Evolutionary conservation across 2,888 invertebrate genomes (phyloP), one percentile per base, ranked within the genome.

Genomic region (Ephialtes manifestator): DNA sequence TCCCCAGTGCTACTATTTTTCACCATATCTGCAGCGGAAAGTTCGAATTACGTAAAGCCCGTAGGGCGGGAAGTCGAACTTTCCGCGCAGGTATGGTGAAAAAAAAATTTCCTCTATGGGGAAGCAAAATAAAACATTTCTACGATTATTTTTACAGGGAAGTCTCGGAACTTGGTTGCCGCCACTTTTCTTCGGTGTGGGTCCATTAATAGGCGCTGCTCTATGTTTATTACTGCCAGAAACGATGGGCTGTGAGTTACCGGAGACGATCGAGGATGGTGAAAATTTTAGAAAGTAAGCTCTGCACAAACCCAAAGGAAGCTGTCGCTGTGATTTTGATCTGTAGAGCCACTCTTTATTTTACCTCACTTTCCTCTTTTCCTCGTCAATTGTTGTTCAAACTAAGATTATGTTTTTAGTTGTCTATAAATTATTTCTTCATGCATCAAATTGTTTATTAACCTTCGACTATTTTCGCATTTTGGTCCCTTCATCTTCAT

Each of bases 151-250:
- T 11, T 84, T 81, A 53, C 67, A 93, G 93, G 92, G 90, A 43
- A 86, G 82, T 55, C 58, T 90, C 24, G 72, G 89, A 81, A 87
- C 89, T 4, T 93, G 92, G 92, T 63, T 94, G 51, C 95, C 95
- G 28, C 94, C 95, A 0, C 89, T 95, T 65, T 89, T 95, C 70
- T 95, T 95, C 89, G 95, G 95, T 15, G 82, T 92, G 7, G 91
- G 93, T 8, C 94, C 95, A 1, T 87, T 95, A 53, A 65, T 94
- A n/a, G 95, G 95, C 5, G 95, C 94, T 20, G 80, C 92, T 10
- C 89, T 95, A 0, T 94, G 95, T 81, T 87, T 95, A 0, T 84
- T 95, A 7, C 89, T 95, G 51, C 95, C 95, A n/a, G 95, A 95
- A 92, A 95, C 95, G 4, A 93, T 94, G 88, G 92, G 94, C 78